phyloP scores from a whole-genome alignment of 2,888 invertebrate species.

The Tanypteryx hageni region DNA sequence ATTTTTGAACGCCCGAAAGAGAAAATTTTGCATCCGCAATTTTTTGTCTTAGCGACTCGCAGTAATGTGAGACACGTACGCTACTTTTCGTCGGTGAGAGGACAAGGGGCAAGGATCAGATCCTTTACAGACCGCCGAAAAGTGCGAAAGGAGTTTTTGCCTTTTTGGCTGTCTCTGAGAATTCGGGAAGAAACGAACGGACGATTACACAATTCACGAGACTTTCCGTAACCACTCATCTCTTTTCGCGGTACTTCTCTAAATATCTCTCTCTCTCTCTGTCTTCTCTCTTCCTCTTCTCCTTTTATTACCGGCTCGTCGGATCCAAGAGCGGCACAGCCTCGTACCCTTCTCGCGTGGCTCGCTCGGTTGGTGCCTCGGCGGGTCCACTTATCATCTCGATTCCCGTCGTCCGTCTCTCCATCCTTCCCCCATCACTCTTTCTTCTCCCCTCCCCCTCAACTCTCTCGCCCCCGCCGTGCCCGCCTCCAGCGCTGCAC shows the following conservation, averaged over 20 bases:
- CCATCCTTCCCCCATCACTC: not conserved
- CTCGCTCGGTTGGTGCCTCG: not conserved
- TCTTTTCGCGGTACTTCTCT: not conserved
- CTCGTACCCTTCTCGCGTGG: not conserved
- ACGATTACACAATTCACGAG: conserved; percentile 39
- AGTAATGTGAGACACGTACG: conserved; percentile 24
- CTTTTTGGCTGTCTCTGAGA: not conserved
- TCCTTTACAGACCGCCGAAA: conserved; percentile 2
- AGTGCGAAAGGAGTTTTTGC: conserved; percentile 11
- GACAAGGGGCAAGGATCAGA: not conserved
- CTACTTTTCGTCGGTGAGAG: not conserved
- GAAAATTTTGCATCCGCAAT: not conserved
- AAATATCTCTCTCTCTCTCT: too few species aligned
- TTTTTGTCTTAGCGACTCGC: conserved; percentile 7
- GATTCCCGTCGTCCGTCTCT: not conserved
- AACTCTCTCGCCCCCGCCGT: too few species aligned
- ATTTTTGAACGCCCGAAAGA: too few species aligned
- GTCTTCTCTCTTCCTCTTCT: not conserved
- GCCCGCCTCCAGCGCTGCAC: too few species aligned
- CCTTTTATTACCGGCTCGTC: not conserved
- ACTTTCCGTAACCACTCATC: conserved; percentile 43
- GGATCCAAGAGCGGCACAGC: not conserved
- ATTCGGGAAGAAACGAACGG: conserved; percentile 7
- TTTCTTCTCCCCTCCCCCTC: too few species aligned
- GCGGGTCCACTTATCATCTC: conserved; percentile 3